These are phyloP conservation scores for Phalacrocorax aristotelis DNA, from an alignment of 2,113 vertebrate species.

Conservation along the genomic window DNA sequence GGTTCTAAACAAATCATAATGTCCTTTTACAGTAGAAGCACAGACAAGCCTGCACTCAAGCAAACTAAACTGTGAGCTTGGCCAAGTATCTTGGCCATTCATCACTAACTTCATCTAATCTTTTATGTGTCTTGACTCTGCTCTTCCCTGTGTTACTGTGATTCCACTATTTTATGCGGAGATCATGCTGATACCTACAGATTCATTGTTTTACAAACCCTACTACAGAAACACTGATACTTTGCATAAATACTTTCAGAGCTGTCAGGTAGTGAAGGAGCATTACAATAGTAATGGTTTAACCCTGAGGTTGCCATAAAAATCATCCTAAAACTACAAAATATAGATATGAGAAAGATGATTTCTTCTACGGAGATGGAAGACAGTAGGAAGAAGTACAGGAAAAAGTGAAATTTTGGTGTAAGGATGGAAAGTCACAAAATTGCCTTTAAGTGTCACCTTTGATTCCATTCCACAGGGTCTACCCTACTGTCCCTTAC, in stretches of 20 bases:
- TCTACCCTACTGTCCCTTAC: not conserved
- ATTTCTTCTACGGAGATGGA: not conserved
- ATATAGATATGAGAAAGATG: not conserved
- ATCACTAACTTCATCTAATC: not conserved
- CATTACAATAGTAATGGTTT: not conserved
- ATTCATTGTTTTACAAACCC: not conserved
- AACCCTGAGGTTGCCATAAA: not conserved
- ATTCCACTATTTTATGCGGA: not conserved
- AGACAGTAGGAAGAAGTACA: not conserved
- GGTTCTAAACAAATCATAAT: not conserved
- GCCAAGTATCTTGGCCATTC: not conserved
- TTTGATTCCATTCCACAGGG: not conserved
- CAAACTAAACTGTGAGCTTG: not conserved
- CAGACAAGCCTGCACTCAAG: rapidly evolving
- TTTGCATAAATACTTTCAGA: not conserved
- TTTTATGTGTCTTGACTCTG: not conserved
- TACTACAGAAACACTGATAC: not conserved
- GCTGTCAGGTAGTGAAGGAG: not conserved
- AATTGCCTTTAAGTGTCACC: not conserved
- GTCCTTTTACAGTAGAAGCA: not conserved
- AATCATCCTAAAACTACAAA: not conserved
- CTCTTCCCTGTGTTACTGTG: not conserved
- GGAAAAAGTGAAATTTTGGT: not conserved
- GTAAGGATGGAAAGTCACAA: not conserved
- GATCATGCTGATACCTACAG: not conserved